Evolutionary conservation across 2,113 vertebrate species (phyloP), one percentile per base, ranked within the genome.

Genomic region (Xenopus laevis): DNA sequence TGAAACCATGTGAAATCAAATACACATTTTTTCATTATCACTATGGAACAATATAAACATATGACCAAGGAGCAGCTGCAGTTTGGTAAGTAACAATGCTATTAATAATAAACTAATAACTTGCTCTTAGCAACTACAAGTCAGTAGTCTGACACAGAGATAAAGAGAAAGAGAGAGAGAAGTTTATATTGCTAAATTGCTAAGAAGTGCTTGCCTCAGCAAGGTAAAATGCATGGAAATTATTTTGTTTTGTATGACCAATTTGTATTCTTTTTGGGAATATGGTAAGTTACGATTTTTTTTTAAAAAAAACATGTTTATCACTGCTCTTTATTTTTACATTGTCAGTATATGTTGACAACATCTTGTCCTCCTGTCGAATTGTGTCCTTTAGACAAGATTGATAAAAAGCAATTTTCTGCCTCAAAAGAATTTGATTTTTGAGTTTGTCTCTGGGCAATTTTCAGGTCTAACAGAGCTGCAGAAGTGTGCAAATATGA

Each of bases 351-450:
- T 45, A 46, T 57, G 85, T 83, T 87, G 88, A 89, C 87, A 89
- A 86, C 80, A 84, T 82, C 86, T 83, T 89, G 85, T 89, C 86
- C 81, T 82, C 82, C 78, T 87, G 88, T 91, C 89, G 89, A 79
- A 83, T 84, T 72, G 82, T 85, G 81, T 89, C 86, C 87, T 87
- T 89, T 86, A 86, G 85, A 88, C 84, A 80, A 83, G 78, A 71
- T 78, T 81, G 78, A 81, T 89, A 81, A 89, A 91, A 92, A 92
- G 88, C 85, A 92, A 92, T 91, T 92, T 92, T 92, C 88, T 91
- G 88, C 88, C 87, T 90, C 88, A 91, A 85, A 91, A 89, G 86
- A 87, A 89, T 80, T 90, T 81, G 85, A 86, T 90, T 89, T 89
- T 85, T 86, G 83, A 89, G 86, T 90, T 91, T 89, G 85, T 90